Evolutionary conservation across 2,888 invertebrate genomes (phyloP).

Genomic region (Trichogramma evanescens): DNA sequence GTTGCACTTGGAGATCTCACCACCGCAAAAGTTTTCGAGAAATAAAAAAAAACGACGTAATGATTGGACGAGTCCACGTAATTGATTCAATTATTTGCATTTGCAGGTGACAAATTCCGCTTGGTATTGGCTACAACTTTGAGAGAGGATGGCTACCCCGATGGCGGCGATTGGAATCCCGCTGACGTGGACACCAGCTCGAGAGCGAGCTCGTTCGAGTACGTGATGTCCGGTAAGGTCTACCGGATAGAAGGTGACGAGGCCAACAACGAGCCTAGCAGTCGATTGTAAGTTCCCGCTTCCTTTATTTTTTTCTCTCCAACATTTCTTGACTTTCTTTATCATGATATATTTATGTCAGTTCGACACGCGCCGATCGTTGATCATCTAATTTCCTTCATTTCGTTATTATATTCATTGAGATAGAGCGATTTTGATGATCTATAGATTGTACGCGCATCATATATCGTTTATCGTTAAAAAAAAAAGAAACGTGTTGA

Average conservation of each 20-base stretch:
- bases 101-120: slow-evolving; percentile 56
- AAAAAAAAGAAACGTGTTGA: too few species aligned
- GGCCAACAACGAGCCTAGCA: slow-evolving; percentile 74
- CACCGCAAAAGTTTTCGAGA: too few species aligned
- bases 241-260: slow-evolving; percentile 98
- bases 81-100: background rate
- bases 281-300: slow-evolving; percentile 58
- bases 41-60: too few species aligned
- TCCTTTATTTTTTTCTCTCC: background rate
- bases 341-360: background rate
- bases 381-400: too few species aligned
- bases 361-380: too few species aligned
- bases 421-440: too few species aligned
- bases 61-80: background rate
- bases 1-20: too few species aligned
- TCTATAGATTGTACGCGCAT: too few species aligned
- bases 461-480: too few species aligned
- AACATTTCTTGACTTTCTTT: background rate
- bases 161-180: slow-evolving; percentile 87
- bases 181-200: slow-evolving; percentile 74
- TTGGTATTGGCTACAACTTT: slow-evolving; percentile 91
- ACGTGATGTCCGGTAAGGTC: slow-evolving; percentile 98
- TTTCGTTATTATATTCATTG: too few species aligned
- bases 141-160: slow-evolving; percentile 93
- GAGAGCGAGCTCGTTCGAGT: slow-evolving; percentile 94